Conservation (phyloP, 64 coral and sea anemone genomes). For the Montipora sp. region DNA sequence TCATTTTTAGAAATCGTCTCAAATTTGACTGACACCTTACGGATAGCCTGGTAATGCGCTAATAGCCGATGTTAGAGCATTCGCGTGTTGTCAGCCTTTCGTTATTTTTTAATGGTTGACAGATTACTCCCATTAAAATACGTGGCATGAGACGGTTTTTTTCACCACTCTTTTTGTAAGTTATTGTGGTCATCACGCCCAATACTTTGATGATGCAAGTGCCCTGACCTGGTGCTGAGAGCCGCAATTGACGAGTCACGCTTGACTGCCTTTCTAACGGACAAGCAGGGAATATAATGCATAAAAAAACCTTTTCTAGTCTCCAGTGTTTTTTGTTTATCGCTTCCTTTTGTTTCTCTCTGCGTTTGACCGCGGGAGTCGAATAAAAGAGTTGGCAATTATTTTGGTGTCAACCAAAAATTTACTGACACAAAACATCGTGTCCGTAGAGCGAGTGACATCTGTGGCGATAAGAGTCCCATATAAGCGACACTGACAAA, state of each 20-base stretch:
- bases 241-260: not conserved
- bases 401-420: constrained; percentile 25
- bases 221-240: constrained; percentile 10
- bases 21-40: constrained; percentile 5
- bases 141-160: not conserved
- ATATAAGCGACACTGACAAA: not conserved
- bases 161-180: not conserved
- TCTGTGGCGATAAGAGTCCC: not conserved
- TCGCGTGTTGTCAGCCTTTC: not conserved
- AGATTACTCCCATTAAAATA: not conserved
- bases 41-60: not conserved
- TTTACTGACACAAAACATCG: not conserved
- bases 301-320: constrained; percentile 22
- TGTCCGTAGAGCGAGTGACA: not conserved
- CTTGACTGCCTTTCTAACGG: constrained; percentile 11
- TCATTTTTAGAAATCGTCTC: not conserved
- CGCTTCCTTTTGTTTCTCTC: constrained; percentile 9
- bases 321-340: constrained; percentile 32
- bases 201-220: not conserved
- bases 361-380: constrained; percentile 9
- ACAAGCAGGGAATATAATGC: constrained; percentile 44
- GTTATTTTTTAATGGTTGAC: not conserved
- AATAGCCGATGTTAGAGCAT: not conserved
- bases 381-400: constrained; percentile 20
- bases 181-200: not conserved